Base-by-base conservation (phyloP, 2,888 invertebrate species). In the Rhogogaster chlorosoma region DNA sequence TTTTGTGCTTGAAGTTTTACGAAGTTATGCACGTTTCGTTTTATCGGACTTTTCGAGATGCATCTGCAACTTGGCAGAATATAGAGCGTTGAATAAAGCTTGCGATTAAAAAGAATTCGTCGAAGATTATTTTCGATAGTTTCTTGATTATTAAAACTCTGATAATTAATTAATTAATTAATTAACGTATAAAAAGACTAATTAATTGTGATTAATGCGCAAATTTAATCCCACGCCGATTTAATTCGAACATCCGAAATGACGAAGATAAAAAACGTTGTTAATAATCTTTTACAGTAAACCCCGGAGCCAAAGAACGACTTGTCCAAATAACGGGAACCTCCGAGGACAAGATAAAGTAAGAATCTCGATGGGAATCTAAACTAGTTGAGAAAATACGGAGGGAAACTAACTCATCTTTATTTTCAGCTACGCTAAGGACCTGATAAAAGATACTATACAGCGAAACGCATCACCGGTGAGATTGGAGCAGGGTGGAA, bases 301-400 rank as follows among this genome's bases (percentile, higher is more conserved):
- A 97, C 93, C 98, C 98, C 88, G 98, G 98, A 90, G 98, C 98
- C 86, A 98, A 98, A 95, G 99, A 99, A 95, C 96, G 99, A 91
- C 96, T 98, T 90, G 98, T 99, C 90, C 99, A 99, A 94, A 99
- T 99, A 90, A 99, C 98, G 87, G 99, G 99, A 86, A 97, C 98
- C 42, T 97, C 96, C 90, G 98, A 98, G 94, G 98, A 98, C 92
- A 97, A 98, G 94, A 98, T 99, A 87, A 97, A 96, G 98, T 98
- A 94, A 95, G 96, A 49, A 80, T 80, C 57, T 38, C 6, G n/a
- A 1, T 22, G 1, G 12, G 22, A n/a, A n/a, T 9, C 15, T n/a
- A 12, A 38, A 61, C 61, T 73, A 1, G 42, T 10, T 75, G n/a
- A 83, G 70, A n/a, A 53, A 73, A 77, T 84, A 77, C 53, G 45